Evolutionary conservation across 2,797 vertebrate genomes (phyloP), one percentile per base, ranked within the genome.

Genomic region (Oceanodroma leucorhoa): DNA sequence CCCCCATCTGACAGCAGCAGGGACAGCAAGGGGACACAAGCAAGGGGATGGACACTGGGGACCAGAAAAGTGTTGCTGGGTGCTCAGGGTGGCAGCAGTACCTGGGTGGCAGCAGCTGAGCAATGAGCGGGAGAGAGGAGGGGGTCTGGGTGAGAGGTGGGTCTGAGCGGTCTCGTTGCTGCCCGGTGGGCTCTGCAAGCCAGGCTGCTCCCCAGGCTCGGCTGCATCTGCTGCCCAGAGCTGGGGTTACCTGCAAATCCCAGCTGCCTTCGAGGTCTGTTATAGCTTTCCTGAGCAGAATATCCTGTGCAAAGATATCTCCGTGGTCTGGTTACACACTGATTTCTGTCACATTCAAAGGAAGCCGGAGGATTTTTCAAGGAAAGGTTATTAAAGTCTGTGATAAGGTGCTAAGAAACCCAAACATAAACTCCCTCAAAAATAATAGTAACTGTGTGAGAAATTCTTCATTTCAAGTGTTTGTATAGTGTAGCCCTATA

Each of bases 51-150:
- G 45, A 55, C 60, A 16, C 26, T 17, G 46, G 23, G 14, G 26
- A 58, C 17, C 9, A 45, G 27, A 26, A 26, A 48, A 32, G 20
- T 38, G 4, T 34, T n/a, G 2, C 36, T 58, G 60, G 7, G 13
- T 29, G 55, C 32, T 82, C n/a, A 7, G 32, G 13, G 50, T n/a
- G n/a, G n/a, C n/a, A n/a, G n/a, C 45, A 45, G 32, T 14, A 34
- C 29, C 12, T 21, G 29, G 3, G 14, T 21, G 72, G 14, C 27
- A 62, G 72, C 41, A 77, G 29, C 38, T 41, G 38, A 50, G 51
- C 19, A 3, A 36, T 0, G 1, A 50, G 26, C 0, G 0, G 29
- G 23, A 1, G 0, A 46, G 38, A 65, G 12, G 29, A 24, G 3
- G 3, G 14, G 34, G 4, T 21, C 45, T 3, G 3, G 27, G 38